phyloP scores from a whole-genome alignment of 1,140 invertebrate species.

The Pseudomyrmex dendroicus region DNA sequence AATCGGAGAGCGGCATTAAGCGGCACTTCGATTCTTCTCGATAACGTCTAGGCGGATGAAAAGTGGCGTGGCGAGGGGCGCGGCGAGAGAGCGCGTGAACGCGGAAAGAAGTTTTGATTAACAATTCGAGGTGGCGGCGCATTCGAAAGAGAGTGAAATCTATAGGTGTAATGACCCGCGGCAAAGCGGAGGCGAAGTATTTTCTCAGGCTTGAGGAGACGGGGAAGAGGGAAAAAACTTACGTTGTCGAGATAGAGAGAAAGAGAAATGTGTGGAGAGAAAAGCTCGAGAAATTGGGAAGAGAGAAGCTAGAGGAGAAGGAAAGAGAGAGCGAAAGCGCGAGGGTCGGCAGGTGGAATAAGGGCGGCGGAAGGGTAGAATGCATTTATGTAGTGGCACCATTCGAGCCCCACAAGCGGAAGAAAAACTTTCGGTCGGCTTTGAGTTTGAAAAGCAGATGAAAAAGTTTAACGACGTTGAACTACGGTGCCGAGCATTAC shows the following conservation, averaged over 20 bases:
- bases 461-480: slow-evolving; percentile 83
- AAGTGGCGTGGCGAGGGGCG: slow-evolving; percentile 16
- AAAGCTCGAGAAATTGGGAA: neutral
- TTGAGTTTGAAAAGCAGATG: slow-evolving; percentile 81
- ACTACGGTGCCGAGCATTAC: slow-evolving; percentile 71
- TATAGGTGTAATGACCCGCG: slow-evolving; percentile 68
- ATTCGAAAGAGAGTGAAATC: slow-evolving; percentile 68
- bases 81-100: slow-evolving; percentile 16
- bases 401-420: slow-evolving; percentile 64
- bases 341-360: slow-evolving; percentile 62
- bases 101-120: slow-evolving; percentile 61
- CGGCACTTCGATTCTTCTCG: slow-evolving; percentile 32
- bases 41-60: slow-evolving; percentile 32
- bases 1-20: slow-evolving; percentile 27
- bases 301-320: neutral
- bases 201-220: slow-evolving; percentile 41
- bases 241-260: slow-evolving; percentile 32
- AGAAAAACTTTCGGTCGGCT: slow-evolving; percentile 81
- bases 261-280: slow-evolving; percentile 47
- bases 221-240: slow-evolving; percentile 54
- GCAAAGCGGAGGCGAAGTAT: slow-evolving; percentile 61
- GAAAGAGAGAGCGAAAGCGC: slow-evolving; percentile 9
- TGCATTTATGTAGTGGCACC: slow-evolving; percentile 79
- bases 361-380: slow-evolving; percentile 65
- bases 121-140: slow-evolving; percentile 53